Conservation (phyloP, 64 coral and sea anemone species). For the Acropora tenuis region DNA sequence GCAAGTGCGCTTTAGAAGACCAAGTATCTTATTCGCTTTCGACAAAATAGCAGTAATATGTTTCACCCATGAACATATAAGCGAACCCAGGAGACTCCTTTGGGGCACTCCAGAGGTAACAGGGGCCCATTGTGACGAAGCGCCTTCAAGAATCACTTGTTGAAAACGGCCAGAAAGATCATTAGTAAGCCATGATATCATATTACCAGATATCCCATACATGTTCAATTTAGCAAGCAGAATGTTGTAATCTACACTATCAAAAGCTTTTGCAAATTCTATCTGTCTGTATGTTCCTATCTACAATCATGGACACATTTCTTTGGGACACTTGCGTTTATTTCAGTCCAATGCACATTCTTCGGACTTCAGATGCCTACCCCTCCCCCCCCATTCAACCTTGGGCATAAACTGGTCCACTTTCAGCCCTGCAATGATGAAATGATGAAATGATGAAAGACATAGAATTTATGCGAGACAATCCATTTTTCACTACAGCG, state of each 20-base stretch:
- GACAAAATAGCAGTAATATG: slow-evolving; percentile 19
- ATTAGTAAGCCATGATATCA: slow-evolving; percentile 54
- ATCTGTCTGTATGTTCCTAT: no score
- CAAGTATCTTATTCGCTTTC: slow-evolving; percentile 52
- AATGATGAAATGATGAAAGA: slow-evolving; percentile 38
- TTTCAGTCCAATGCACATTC: no score
- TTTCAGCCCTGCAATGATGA: background rate
- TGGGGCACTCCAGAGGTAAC: slow-evolving; percentile 66
- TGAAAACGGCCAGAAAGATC: slow-evolving; percentile 37
- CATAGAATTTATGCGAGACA: slow-evolving; percentile 35
- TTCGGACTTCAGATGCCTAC: no score
- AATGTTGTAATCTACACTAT: no score
- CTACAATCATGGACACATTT: no score
- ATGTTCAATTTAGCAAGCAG: no score
- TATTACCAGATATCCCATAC: background rate
- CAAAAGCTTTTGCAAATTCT: no score
- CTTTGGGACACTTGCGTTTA: no score
- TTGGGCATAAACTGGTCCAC: no score
- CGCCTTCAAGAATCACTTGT: slow-evolving; percentile 30
- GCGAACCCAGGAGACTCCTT: slow-evolving; percentile 43
- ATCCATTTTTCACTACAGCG: slow-evolving; percentile 56
- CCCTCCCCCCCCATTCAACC: no score
- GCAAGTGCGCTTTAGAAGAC: background rate
- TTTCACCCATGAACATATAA: slow-evolving; percentile 2
- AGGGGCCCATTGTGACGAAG: slow-evolving; percentile 53